These are phyloP conservation scores for Premnoplex brunnescens DNA, from an alignment of 2,797 vertebrate species.

Conservation along the genomic window DNA sequence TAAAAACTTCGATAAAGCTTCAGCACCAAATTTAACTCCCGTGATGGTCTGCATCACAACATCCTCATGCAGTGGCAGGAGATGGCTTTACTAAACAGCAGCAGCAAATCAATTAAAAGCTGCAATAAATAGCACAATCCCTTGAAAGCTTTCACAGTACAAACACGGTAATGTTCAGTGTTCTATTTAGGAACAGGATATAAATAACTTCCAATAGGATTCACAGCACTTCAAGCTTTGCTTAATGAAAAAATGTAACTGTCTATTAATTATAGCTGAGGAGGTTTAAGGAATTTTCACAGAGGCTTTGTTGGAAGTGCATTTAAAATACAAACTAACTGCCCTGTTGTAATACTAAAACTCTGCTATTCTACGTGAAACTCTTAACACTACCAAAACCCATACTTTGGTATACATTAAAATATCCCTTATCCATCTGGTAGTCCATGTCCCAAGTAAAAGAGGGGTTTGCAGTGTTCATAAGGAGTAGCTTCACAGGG, in stretches of 20 bases:
- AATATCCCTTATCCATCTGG: not conserved
- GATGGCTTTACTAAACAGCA: not conserved
- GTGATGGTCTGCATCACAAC: not conserved
- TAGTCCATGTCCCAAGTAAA: not conserved
- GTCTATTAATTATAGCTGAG: not conserved
- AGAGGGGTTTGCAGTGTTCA: not conserved
- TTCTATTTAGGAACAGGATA: not conserved
- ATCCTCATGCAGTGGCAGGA: conserved; percentile 1
- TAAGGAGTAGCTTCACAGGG: not conserved
- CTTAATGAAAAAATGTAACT: not conserved
- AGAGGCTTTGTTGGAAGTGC: not conserved
- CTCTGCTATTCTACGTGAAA: not conserved
- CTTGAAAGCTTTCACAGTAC: not conserved
- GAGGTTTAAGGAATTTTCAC: not conserved
- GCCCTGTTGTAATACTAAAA: not conserved
- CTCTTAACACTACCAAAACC: not conserved
- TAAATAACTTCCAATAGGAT: not conserved
- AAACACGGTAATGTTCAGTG: not conserved
- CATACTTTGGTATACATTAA: rapidly evolving
- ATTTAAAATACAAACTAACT: not conserved
- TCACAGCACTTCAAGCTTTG: not conserved
- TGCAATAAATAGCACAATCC: conserved; percentile 18
- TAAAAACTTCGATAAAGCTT: conserved; percentile 40
- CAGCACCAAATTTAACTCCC: conserved; percentile 23
- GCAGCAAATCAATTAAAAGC: conserved; percentile 46